Base-by-base conservation (phyloP, 2,888 invertebrate species). In the Limnephilus marmoratus region DNA sequence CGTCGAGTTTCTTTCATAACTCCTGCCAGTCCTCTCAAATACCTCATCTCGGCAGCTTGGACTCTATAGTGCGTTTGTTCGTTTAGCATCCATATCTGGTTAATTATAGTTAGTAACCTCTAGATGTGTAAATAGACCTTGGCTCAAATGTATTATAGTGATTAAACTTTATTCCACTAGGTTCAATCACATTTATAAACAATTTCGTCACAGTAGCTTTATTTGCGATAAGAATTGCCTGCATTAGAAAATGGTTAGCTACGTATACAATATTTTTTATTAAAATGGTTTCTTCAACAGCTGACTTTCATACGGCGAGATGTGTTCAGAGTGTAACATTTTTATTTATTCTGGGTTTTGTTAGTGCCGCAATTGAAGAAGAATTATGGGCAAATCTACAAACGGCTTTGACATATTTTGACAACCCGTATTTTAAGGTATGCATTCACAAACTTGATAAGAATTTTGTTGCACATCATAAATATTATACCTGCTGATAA, bases 381-480 rank as follows among this genome's bases (percentile, higher is more conserved):
- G 41, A 29, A 81, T 68, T 87, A 82, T 92, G 90, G 90, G 34
- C 24, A 29, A 45, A 68, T 41, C 87, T 93, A 5, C 88, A 91
- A 37, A 45, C 86, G 12, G 92, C 85, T 4, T 12, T 91, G 15
- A 86, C 90, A 82, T 37, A 85, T n/a, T 91, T 93, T 90, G 92
- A 93, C 41, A 92, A 90, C 37, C 68, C 82, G 45, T 92, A 90
- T 90, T 93, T 92, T 41, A 81, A 90, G 85, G 93, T 93, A 86
- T 90, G 93, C 90, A 80, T 24, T 24, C 37, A 83, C 68, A 9
- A 1, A n/a, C 68, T 68, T n/a, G 24, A 68, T n/a, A 68, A 68
- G 68, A 68, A 68, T 68, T 68, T 68, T 68, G 68, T 68, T 9
- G 68, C n/a, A 24, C 68, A 2, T 83, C 15, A 4, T 83, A 37